A percentile compares a stretch with the other conserved stretches of the same genome.
Conservation (phyloP, 2,888 invertebrate species). For the Himalopsyche kuldschensis region DNA sequence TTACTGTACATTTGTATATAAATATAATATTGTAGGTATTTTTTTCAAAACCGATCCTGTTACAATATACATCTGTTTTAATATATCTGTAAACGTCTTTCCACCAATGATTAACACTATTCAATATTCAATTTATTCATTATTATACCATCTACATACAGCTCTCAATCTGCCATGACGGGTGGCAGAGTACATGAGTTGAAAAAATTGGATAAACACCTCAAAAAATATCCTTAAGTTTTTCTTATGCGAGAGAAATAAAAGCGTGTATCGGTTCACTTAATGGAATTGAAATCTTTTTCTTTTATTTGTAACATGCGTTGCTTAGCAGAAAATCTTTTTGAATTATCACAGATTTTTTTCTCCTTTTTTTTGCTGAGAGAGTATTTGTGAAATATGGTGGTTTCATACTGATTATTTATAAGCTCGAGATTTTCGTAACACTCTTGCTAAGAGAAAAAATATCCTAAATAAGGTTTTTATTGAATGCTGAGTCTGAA, state of each 20-base stretch:
- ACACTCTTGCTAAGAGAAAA: neutral
- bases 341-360: neutral
- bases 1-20: too few species aligned
- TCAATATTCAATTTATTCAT: too few species aligned
- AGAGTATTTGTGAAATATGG: neutral
- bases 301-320: neutral
- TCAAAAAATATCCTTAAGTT: neutral
- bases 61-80: too few species aligned
- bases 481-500: neutral
- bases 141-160: too few species aligned
- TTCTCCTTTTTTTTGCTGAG: neutral
- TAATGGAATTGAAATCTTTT: slow-evolving; percentile 16
- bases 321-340: neutral
- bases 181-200: too few species aligned
- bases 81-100: too few species aligned
- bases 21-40: too few species aligned
- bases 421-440: neutral
- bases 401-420: neutral
- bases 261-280: neutral
- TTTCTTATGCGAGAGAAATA: neutral
- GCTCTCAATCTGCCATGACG: too few species aligned
- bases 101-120: too few species aligned
- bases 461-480: neutral
- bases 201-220: neutral
- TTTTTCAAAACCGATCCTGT: too few species aligned